These are phyloP conservation scores for Festucalex cinctus DNA, from an alignment of 2,113 vertebrate species.

Conservation along the genomic window DNA sequence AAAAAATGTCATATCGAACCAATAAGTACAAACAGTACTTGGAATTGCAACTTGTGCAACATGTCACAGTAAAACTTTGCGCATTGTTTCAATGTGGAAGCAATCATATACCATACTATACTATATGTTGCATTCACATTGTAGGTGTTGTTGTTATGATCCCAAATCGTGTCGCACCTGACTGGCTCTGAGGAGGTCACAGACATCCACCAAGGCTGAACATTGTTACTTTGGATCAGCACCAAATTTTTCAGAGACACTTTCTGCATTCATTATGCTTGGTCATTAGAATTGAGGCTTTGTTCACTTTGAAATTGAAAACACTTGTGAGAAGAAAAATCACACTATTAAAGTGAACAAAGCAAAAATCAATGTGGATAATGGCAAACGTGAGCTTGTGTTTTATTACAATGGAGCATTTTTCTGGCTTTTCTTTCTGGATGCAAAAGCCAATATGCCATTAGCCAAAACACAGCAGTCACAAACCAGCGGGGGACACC, in stretches of 20 bases:
- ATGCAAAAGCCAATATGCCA: neutral
- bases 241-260: neutral
- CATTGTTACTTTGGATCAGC: neutral
- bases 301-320: neutral
- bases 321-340: neutral
- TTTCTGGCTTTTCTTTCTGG: neutral
- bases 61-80: conserved; percentile 10
- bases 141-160: too few species aligned
- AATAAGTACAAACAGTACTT: neutral
- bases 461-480: neutral
- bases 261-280: neutral
- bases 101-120: neutral
- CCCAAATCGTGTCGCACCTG: too few species aligned
- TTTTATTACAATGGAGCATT: neutral
- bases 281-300: neutral
- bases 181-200: too few species aligned
- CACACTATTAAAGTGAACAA: neutral
- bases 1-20: too few species aligned
- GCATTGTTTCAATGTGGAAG: neutral
- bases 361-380: neutral
- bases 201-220: neutral
- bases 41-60: neutral
- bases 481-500: neutral
- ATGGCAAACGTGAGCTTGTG: neutral
- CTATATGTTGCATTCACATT: too few species aligned